Conservation (phyloP, 2,888 invertebrate genomes). For the Sphecodes monilicornis region DNA sequence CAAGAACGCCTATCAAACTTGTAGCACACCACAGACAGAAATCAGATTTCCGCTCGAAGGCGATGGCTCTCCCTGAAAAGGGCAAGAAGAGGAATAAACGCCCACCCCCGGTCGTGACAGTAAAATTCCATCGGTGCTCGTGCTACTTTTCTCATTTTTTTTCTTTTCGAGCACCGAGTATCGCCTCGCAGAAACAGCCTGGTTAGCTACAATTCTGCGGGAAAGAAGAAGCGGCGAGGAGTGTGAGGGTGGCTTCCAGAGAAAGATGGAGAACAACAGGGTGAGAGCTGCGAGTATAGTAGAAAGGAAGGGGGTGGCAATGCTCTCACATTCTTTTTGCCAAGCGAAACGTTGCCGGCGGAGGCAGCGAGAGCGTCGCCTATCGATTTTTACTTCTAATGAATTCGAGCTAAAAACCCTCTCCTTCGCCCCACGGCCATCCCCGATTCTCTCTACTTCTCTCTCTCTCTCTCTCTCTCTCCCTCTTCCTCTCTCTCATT, state of each 20-base stretch:
- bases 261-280: constrained; percentile 52
- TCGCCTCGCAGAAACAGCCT: constrained; percentile 62
- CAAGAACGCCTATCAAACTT: constrained; percentile 1
- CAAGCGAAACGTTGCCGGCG: constrained; percentile 76
- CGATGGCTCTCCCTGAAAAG: constrained; percentile 8
- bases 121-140: constrained; percentile 27
- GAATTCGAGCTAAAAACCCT: constrained; percentile 83
- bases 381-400: constrained; percentile 84
- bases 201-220: constrained; percentile 65
- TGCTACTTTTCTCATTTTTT: constrained; percentile 25
- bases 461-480: constrained; percentile 40
- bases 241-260: constrained; percentile 53
- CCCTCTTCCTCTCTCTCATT: constrained; percentile 14
- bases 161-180: constrained; percentile 66
- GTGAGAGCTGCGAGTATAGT: constrained; percentile 47
- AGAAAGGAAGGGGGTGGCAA: constrained; percentile 60
- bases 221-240: constrained; percentile 46
- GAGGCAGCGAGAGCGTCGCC: constrained; percentile 81
- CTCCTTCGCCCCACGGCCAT: constrained; percentile 69
- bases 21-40: neutral
- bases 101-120: neutral
- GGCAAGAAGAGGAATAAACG: constrained; percentile 5
- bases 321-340: constrained; percentile 79
- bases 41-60: constrained; percentile 6
- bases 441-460: constrained; percentile 44